Evolutionary conservation across 2,113 vertebrate genomes (phyloP).

Genomic region (Tupaia chinensis): DNA sequence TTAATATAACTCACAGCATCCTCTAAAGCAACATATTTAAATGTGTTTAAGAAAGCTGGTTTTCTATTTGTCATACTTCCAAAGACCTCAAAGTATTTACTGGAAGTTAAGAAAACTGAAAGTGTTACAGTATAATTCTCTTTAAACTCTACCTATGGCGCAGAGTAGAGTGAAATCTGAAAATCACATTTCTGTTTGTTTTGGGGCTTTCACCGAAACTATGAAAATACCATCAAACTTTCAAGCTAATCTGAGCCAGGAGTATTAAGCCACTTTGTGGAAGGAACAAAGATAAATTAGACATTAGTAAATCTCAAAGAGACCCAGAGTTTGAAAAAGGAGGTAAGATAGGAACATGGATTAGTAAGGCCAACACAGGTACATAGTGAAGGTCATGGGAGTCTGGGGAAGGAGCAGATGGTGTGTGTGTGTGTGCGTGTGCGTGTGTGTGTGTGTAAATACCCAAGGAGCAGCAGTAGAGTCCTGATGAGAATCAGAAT

Average conservation of each 20-base stretch:
- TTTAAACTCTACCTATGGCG: not conserved
- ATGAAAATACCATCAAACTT: not conserved
- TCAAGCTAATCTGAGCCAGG: not conserved
- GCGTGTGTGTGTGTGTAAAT: too few relatives aligned
- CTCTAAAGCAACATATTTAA: not conserved
- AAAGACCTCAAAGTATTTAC: not conserved
- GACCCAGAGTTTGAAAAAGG: not conserved
- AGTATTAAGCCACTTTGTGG: not conserved
- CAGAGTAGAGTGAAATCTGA: not conserved
- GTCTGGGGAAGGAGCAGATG: not conserved
- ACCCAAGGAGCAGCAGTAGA: not conserved
- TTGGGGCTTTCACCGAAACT: not conserved
- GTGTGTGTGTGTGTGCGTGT: accelerated
- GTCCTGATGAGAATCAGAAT: not conserved
- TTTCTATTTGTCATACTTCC: not conserved
- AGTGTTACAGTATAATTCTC: not conserved
- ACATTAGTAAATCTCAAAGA: not conserved
- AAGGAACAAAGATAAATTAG: not conserved
- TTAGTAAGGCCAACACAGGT: not conserved
- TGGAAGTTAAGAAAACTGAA: not conserved
- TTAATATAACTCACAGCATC: not conserved
- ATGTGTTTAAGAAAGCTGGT: not conserved
- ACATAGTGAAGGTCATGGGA: not conserved
- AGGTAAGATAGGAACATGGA: not conserved
- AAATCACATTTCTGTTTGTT: not conserved